A percentile compares a stretch with the other conserved stretches of the same genome.
Conservation (phyloP, 2,888 invertebrate genomes). For the Iphiclides podalirius region DNA sequence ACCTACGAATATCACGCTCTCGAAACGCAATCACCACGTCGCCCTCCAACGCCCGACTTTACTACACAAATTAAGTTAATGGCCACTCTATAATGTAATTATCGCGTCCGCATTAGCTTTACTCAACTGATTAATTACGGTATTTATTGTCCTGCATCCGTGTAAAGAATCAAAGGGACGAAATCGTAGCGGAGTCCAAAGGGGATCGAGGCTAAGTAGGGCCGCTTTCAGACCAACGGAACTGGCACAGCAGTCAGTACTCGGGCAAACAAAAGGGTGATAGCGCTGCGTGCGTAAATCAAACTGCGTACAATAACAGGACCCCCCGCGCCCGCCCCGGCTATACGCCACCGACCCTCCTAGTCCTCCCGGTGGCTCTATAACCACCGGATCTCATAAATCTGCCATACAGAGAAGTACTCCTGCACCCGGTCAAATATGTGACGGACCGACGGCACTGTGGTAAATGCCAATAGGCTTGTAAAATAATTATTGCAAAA, state of each 20-base stretch:
- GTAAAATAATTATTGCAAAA: constrained; percentile 13
- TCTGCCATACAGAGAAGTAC: constrained; percentile 73
- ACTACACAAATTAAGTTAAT: constrained; percentile 19
- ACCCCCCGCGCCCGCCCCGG: constrained; percentile 58
- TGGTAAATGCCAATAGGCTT: background rate
- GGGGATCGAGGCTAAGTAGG: constrained; percentile 38
- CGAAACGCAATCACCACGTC: constrained; percentile 35
- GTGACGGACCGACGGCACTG: constrained; percentile 45
- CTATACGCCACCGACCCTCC: constrained; percentile 52
- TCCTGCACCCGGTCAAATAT: constrained; percentile 45
- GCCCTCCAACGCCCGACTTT: too few relatives aligned
- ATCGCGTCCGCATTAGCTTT: constrained; percentile 21
- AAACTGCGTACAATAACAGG: constrained; percentile 78
- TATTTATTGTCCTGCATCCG: background rate
- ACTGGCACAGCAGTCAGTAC: constrained; percentile 73
- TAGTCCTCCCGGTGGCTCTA: constrained; percentile 53
- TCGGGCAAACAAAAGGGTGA: constrained; percentile 77
- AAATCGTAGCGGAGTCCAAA: constrained; percentile 6
- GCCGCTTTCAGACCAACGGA: constrained; percentile 61
- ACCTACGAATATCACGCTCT: constrained; percentile 20
- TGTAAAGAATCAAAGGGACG: background rate
- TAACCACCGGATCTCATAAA: constrained; percentile 69
- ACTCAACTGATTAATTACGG: constrained; percentile 32
- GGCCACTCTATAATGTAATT: constrained; percentile 1
- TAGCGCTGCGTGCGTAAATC: constrained; percentile 79